Evolutionary conservation across 2,113 vertebrate genomes (phyloP).

Genomic region (Odontesthes bonariensis): DNA sequence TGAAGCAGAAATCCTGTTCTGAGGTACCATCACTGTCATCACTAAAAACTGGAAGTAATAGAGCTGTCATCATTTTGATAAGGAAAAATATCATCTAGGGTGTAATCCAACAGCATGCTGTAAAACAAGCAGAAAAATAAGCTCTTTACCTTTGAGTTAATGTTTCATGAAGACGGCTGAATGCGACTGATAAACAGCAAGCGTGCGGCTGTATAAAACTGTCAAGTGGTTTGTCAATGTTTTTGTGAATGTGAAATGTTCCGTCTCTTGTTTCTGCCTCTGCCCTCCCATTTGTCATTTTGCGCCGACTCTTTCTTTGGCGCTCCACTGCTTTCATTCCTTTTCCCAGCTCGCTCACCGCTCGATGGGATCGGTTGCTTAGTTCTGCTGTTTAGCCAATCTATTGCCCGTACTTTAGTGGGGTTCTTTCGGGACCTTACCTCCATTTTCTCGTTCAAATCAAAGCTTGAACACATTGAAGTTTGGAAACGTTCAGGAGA

Average conservation of each 20-base stretch:
- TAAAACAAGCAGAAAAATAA: not conserved
- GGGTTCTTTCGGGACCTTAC: constrained; percentile 5
- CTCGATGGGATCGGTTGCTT: constrained; percentile 27
- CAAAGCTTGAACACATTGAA: not conserved
- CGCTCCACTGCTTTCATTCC: constrained; percentile 16
- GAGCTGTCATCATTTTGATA: constrained; percentile 7
- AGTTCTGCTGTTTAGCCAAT: constrained; percentile 26
- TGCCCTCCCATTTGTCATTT: not conserved
- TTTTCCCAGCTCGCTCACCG: not conserved
- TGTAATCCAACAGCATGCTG: not conserved
- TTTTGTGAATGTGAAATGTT: not conserved
- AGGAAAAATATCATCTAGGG: not conserved
- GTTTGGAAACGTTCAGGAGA: not conserved
- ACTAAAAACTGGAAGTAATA: constrained; percentile 1
- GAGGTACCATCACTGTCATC: no score
- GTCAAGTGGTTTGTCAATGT: not conserved
- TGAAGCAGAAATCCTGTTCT: not conserved
- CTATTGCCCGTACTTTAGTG: not conserved
- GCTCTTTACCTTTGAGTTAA: not conserved
- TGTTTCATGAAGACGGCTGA: not conserved
- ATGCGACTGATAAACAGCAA: not conserved
- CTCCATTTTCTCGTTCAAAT: constrained; percentile 22
- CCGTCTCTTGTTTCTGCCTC: not conserved
- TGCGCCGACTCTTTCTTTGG: not conserved
- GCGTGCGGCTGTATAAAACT: not conserved